These are phyloP conservation scores for Microcebus ravelobensis DNA, from an alignment of 2,113 vertebrate species.

Conservation along the genomic window DNA sequence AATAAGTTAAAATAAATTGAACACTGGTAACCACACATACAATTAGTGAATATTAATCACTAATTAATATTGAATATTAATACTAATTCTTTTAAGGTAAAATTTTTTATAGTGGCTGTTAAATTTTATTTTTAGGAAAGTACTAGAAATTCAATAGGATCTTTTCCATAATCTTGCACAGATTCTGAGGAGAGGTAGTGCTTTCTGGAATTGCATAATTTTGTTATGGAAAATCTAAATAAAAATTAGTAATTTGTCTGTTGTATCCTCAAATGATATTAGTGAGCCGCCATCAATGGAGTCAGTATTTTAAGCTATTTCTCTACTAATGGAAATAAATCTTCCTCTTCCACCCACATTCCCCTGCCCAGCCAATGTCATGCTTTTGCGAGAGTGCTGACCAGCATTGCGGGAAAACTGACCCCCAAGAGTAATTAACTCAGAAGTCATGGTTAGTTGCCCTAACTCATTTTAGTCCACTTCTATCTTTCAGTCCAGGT, in stretches of 20 bases:
- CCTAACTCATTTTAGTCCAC: not conserved
- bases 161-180: not conserved
- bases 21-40: not conserved
- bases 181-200: not conserved
- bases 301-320: not conserved
- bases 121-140: not conserved
- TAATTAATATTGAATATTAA: too few species aligned
- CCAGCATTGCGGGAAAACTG: rapidly evolving
- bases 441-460: not conserved
- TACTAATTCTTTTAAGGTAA: not conserved
- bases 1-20: not conserved
- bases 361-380: not conserved
- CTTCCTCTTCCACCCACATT: not conserved
- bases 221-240: not conserved
- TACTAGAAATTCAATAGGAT: not conserved
- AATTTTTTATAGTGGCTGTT: not conserved
- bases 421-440: not conserved
- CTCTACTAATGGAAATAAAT: slow-evolving; percentile 1
- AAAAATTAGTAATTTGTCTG: not conserved
- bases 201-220: not conserved
- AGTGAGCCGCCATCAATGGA: not conserved
- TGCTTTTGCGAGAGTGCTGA: not conserved
- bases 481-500: not conserved
- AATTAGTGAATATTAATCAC: not conserved
- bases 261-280: not conserved